Base-by-base conservation (phyloP, 2,113 vertebrate genomes). In the Cacatua alba region DNA sequence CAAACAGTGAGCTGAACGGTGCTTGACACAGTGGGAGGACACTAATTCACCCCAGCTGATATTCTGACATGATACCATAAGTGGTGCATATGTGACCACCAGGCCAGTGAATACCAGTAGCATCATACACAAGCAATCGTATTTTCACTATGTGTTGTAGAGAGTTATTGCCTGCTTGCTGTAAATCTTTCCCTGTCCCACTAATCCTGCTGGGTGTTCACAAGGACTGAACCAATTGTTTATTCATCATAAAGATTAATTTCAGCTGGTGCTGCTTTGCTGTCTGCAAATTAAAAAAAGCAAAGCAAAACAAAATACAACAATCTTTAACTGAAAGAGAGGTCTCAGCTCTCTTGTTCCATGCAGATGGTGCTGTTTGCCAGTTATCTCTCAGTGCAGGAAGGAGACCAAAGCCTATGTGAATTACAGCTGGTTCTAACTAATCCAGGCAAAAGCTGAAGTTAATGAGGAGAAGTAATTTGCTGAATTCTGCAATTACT, bases 311-410 rank as follows among this genome's bases (percentile, higher is more conserved):
- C 29, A 31, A 82, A 80, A 74, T 9, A 17, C 11, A 88, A 16
- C 48, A 55, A 24, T 75, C 46, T 72, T 82, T 80, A 83, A 51
- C 87, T 51, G 49, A 80, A 91, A 90, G 49, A 63, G 82, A 86
- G 71, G 44, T 71, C 60, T 92, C 52, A 19, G 9, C 48, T 81
- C 31, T 77, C 62, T 92, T 81, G 15, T 91, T 88, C 88, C 74
- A 35, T 46, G 57, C 94, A 97, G 92, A 95, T 95, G 88, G 80
- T 96, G 88, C 86, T 96, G 72, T 95, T 96, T 96, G 82, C 77
- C 74, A 91, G 92, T 78, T 95, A 72, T 84, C 86, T 81, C 76
- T 75, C 86, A 49, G 44, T 62, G 60, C 76, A 94, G 90, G 35
- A 90, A 86, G 48, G 52, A 96, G 64, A 90, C 86, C 69, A 94